phyloP scores from a whole-genome alignment of 2,888 invertebrate genomes.

The Lobophora halterata region DNA sequence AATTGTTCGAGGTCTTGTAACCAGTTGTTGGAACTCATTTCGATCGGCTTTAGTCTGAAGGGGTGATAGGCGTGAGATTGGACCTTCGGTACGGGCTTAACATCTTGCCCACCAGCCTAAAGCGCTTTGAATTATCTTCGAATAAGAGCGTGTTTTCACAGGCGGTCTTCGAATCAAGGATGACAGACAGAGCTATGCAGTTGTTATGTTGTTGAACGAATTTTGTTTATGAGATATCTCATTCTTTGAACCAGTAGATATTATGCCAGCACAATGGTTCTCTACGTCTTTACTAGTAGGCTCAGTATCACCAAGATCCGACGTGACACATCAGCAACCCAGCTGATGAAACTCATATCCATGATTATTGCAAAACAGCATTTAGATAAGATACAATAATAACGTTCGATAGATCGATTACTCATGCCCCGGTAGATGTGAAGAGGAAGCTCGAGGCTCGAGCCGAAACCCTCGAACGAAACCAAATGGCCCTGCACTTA shows the following conservation, averaged over 20 bases:
- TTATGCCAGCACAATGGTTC: no score
- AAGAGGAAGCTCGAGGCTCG: conserved; percentile 27
- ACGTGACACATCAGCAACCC: no score
- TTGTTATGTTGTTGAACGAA: no score
- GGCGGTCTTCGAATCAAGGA: no score
- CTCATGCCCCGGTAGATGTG: conserved; percentile 21
- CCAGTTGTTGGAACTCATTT: conserved; percentile 20
- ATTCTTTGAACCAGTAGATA: no score
- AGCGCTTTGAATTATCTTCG: conserved; percentile 29
- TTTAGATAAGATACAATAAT: conserved; percentile 1
- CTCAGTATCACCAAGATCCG: no score
- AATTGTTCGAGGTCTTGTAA: conserved; percentile 6
- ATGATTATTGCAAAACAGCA: no score
- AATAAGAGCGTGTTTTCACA: no score
- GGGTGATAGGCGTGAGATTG: conserved; percentile 31
- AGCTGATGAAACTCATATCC: no score
- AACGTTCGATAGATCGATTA: conserved; percentile 4
- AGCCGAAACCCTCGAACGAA: conserved; percentile 32
- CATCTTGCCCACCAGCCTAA: conserved; percentile 23
- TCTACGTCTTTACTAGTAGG: no score
- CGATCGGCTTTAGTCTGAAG: conserved; percentile 9
- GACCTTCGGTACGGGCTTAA: conserved; percentile 21
- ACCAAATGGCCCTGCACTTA: conserved; percentile 49
- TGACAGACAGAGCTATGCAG: no score
- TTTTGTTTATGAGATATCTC: no score